Conservation (phyloP, 2,113 vertebrate genomes). For the Nothoprocta perdicaria region DNA sequence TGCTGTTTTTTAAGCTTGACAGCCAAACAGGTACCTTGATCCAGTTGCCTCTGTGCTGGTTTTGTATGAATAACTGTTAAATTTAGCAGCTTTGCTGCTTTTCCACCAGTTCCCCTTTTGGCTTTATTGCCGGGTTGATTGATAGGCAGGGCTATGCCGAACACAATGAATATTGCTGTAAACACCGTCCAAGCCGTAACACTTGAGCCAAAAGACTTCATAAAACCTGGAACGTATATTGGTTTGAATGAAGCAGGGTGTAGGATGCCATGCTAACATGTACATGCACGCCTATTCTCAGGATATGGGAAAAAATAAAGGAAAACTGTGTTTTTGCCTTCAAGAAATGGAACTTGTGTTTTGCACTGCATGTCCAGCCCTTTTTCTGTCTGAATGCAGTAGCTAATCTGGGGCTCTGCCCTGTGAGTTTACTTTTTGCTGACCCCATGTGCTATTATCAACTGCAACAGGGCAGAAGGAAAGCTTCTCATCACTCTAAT, state of each 20-base stretch:
- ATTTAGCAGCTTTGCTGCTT: conserved; percentile 47
- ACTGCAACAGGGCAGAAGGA: background rate
- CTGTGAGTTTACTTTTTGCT: background rate
- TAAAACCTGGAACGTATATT: conserved; percentile 31
- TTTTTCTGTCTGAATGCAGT: background rate
- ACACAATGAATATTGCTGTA: conserved; percentile 44
- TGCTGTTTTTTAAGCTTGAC: background rate
- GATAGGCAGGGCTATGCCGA: conserved; percentile 59
- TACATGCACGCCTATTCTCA: background rate
- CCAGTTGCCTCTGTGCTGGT: conserved; percentile 10
- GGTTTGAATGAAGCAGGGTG: conserved; percentile 9
- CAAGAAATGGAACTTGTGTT: background rate
- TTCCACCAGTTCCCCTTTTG: background rate
- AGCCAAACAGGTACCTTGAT: conserved; percentile 28
- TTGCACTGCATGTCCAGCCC: background rate
- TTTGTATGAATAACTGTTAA: conserved; percentile 35
- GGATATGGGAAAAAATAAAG: background rate
- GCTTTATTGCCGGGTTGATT: conserved; percentile 54
- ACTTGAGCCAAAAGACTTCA: conserved; percentile 43
- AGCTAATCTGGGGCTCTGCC: background rate
- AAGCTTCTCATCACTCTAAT: background rate
- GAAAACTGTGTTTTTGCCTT: background rate
- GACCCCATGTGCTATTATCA: background rate
- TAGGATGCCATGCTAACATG: conserved; percentile 3
- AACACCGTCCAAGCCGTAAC: conserved; percentile 43